Base-by-base conservation (phyloP, 1,140 invertebrate species). In the Kradibia gibbosae region DNA sequence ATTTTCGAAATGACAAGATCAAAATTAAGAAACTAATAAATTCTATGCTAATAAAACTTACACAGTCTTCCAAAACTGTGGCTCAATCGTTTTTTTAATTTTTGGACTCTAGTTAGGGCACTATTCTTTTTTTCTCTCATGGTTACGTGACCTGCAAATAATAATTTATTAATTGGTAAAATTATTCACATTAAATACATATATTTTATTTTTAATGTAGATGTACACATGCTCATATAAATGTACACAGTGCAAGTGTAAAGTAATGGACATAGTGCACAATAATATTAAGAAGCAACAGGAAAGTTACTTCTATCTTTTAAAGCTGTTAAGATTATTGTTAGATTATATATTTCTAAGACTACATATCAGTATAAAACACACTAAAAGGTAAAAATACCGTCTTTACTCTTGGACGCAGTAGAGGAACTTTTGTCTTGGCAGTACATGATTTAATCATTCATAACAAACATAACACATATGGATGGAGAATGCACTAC, bases 101-200 rank as follows among this genome's bases (percentile, higher is more conserved):
- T 97, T 90, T 97, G 96, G 91, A 97, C 96, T 92, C 95, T 94
- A 89, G 95, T 96, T 88, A 96, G 93, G 83, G 96, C 95, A 86
- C 96, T 96, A 85, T 95, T 95, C 90, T 97, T 96, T 92, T 97
- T 97, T 91, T 97, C 96, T 90, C 96, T 93, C 95, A 97, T 97
- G 87, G 95, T 95, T 90, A 97, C 95, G 90, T 92, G 87, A 65
- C 90, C 90, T 89, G 82, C 71, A 85, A 84, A 60, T 75, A 45
- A 78, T 5, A 80, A 78, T 74, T 22, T 10, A 74, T 31, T 74
- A 34, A 17, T 53, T 74, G n/a, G 7, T 53, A 31, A 34, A 22
- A 34, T 25, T 13, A 73, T n/a, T 74, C 55, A 11, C 22, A 55
- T 28, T 53, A 55, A 36, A 74, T 53, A 36, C 0, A 73, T 50